Percentiles rank a stretch among this genome's conserved stretches.
These are phyloP conservation scores for Cephus runcator DNA, from an alignment of 2,888 invertebrate genomes.

Conservation along the genomic window DNA sequence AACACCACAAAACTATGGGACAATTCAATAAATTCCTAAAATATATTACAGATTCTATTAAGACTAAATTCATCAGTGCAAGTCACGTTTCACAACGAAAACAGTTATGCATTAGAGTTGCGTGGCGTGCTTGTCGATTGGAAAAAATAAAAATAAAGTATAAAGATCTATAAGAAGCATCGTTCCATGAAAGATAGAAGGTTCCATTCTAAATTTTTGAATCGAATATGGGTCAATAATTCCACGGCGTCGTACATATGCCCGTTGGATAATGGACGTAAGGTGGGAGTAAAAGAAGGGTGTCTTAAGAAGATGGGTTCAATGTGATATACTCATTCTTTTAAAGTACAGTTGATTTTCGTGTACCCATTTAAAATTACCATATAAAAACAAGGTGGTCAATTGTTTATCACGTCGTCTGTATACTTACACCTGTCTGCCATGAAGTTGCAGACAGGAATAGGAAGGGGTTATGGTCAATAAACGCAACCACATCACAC, in stretches of 20 bases:
- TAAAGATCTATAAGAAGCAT: neutral
- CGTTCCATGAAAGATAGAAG: neutral
- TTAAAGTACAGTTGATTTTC: neutral
- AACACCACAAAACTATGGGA: neutral
- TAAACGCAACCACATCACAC: constrained; percentile 64
- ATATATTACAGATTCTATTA: neutral
- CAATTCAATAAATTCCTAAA: neutral
- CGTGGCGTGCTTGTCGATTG: neutral
- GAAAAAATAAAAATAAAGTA: neutral
- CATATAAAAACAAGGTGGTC: neutral
- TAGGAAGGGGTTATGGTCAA: constrained; percentile 65
- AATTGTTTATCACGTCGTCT: neutral
- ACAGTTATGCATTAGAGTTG: neutral
- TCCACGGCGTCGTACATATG: neutral
- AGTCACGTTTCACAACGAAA: neutral
- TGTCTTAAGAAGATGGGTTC: neutral
- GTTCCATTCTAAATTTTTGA: neutral
- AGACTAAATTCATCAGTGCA: neutral
- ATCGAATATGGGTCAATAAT: neutral
- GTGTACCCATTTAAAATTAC: neutral
- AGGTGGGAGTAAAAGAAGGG: neutral
- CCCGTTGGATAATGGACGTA: neutral
- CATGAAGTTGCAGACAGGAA: constrained; percentile 47
- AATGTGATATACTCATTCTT: neutral
- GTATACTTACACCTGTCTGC: constrained; percentile 3